Evolutionary conservation across 2,797 vertebrate species (phyloP).

Genomic region (Pseudotriccus pelzelni): DNA sequence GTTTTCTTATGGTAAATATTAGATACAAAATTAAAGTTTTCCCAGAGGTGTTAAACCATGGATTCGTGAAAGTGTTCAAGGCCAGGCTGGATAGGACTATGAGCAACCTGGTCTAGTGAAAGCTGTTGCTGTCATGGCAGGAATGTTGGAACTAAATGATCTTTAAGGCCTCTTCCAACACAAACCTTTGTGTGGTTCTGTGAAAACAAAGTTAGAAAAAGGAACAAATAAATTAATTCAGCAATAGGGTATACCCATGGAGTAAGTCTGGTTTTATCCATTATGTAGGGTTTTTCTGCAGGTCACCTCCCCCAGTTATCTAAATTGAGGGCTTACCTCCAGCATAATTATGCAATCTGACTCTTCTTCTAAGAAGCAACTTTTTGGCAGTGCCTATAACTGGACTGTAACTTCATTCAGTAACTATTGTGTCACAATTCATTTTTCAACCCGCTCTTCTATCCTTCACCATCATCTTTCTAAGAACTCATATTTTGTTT

Average conservation of each 20-base stretch:
- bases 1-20: not conserved
- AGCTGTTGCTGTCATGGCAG: not conserved
- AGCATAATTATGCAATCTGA: not conserved
- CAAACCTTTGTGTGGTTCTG: not conserved
- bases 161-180: not conserved
- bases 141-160: not conserved
- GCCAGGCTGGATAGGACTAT: not conserved
- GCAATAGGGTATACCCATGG: fast-evolving
- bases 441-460: not conserved
- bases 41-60: too few species aligned
- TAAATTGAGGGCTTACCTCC: not conserved
- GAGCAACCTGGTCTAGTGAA: not conserved
- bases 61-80: not conserved
- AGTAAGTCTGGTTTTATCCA: not conserved
- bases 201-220: not conserved
- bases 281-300: not conserved
- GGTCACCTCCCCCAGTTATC: not conserved
- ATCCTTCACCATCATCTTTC: not conserved
- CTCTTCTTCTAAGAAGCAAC: not conserved
- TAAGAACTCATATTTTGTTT: not conserved
- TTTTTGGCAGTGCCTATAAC: not conserved
- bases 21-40: not conserved
- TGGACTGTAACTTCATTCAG: not conserved
- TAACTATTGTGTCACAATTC: not conserved
- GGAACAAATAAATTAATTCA: not conserved